A percentile compares a stretch with the other conserved stretches of the same genome.
Evolutionary conservation across 1,140 invertebrate species (phyloP).

Genomic region (honey bee (Apis mellifera)): Amel_HAv3.1 CM009934.2:7800501-7801000

Average conservation of each 20-base stretch:
- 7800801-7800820: constrained; percentile 28
- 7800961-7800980: no score
- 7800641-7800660: neutral
- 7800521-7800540: constrained; percentile 5
- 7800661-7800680: constrained; percentile 20
- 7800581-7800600: constrained; percentile 4
- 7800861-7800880: neutral
- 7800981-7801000: no score
- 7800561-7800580: neutral
- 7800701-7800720: constrained; percentile 37
- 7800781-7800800: neutral
- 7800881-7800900: no score
- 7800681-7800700: neutral
- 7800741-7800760: constrained; percentile 46
- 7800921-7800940: no score
- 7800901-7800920: neutral
- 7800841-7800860: constrained; percentile 18
- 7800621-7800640: no score
- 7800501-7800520: neutral
- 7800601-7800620: neutral
- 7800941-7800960: no score
- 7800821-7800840: constrained; percentile 36
- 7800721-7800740: constrained; percentile 39
- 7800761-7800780: constrained; percentile 29
- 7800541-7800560: neutral